Evolutionary conservation across 2,113 vertebrate genomes (phyloP).

Genomic region (Paramisgurnus dabryanus): DNA sequence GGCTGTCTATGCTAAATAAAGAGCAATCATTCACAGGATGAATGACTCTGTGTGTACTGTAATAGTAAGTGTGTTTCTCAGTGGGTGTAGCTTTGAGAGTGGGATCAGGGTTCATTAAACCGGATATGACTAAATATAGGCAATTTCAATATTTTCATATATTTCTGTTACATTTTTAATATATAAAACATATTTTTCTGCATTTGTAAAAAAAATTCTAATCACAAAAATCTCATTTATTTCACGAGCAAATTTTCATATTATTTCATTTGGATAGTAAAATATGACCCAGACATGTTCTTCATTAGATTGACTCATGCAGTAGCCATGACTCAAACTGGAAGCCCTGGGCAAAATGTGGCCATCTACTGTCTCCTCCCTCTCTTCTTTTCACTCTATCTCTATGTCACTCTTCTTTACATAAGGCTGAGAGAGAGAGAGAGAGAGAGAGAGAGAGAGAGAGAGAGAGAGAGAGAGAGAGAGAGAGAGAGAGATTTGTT

Average conservation of each 20-base stretch:
- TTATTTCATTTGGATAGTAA: no score
- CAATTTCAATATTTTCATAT: no score
- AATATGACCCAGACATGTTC: no score
- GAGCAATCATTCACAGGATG: neutral
- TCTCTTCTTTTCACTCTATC: constrained; percentile 2
- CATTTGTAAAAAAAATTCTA: neutral
- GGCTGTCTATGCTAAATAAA: constrained; percentile 14
- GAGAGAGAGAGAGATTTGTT: neutral
- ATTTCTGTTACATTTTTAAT: no score
- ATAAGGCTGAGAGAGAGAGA: constrained; percentile 3
- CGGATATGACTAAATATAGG: no score
- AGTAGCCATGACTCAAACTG: neutral
- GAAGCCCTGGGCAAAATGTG: neutral
- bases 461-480: neutral
- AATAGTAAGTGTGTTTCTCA: neutral
- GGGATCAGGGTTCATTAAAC: neutral
- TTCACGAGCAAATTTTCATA: no score
- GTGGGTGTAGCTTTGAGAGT: neutral
- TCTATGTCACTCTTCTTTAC: constrained; percentile 9
- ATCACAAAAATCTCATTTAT: no score
- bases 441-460: neutral
- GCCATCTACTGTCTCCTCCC: neutral
- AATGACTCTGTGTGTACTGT: neutral
- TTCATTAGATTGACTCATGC: neutral
- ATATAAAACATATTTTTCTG: neutral